phyloP scores from a whole-genome alignment of 2,113 vertebrate genomes.

The Thinocorus orbignyianus region DNA sequence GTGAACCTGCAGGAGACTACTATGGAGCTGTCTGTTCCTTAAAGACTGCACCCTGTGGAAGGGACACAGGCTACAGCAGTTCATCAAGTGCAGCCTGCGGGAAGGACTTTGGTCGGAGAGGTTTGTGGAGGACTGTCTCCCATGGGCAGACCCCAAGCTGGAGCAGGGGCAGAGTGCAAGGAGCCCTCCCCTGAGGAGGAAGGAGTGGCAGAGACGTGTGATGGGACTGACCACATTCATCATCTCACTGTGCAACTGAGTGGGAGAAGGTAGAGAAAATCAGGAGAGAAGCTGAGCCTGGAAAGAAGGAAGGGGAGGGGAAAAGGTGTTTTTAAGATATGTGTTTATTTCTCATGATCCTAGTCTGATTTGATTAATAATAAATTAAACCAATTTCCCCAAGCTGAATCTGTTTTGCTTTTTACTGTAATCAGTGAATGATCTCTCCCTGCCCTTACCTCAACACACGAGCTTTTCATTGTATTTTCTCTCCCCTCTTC shows the following conservation, averaged over 20 bases:
- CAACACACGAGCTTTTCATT: neutral
- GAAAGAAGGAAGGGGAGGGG: neutral
- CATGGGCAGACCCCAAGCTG: fast-evolving
- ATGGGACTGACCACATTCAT: neutral
- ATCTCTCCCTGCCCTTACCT: neutral
- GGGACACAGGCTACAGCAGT: neutral
- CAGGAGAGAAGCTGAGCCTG: neutral
- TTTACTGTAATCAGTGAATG: neutral
- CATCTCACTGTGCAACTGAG: fast-evolving
- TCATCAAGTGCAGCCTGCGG: neutral
- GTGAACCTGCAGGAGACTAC: neutral
- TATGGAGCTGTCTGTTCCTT: neutral
- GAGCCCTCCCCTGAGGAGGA: neutral
- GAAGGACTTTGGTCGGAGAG: neutral
- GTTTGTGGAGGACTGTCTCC: neutral
- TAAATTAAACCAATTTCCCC: neutral
- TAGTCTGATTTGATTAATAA: neutral
- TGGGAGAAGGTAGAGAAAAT: neutral
- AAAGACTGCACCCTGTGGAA: neutral
- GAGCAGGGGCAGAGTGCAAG: neutral
- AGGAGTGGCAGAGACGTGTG: neutral
- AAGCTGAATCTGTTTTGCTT: neutral
- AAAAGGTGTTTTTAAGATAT: neutral
- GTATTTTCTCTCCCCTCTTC: neutral
- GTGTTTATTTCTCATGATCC: neutral